phyloP scores from a whole-genome alignment of 2,797 vertebrate genomes.

The Buceros bicornis region DNA sequence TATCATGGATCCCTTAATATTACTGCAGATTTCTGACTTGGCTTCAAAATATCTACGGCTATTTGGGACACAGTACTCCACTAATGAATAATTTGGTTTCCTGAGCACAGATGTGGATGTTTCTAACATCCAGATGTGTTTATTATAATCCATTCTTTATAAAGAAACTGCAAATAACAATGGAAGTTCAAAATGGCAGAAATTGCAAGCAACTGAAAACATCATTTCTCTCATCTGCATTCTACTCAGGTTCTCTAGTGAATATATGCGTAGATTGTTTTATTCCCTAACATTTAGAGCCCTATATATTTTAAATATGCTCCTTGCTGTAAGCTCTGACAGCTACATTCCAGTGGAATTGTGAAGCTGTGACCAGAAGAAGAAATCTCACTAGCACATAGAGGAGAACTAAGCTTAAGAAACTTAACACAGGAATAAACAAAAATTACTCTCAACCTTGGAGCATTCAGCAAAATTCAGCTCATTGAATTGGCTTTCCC shows the following conservation, averaged over 20 bases:
- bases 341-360: conserved; percentile 65
- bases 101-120: background rate
- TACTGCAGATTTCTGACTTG: conserved; percentile 1
- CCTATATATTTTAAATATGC: conserved; percentile 61
- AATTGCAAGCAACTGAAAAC: conserved; percentile 29
- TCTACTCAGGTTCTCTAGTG: conserved; percentile 25
- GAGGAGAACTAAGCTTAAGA: conserved; percentile 19
- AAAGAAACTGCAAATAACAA: conserved; percentile 24
- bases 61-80: background rate
- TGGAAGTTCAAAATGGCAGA: conserved; percentile 25
- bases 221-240: conserved; percentile 25
- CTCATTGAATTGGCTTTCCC: background rate
- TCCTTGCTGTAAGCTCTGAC: conserved; percentile 63
- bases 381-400: conserved; percentile 46
- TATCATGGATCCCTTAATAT: background rate
- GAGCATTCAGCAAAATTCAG: conserved; percentile 22
- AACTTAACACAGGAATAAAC: conserved; percentile 60
- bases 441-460: conserved; percentile 33
- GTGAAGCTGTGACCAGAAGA: conserved; percentile 55
- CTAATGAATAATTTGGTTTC: background rate
- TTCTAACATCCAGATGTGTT: conserved; percentile 33
- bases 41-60: background rate
- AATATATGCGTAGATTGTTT: conserved; percentile 53
- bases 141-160: conserved; percentile 17
- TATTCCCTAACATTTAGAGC: conserved; percentile 42